Base-by-base conservation (phyloP, 2,113 vertebrate species). In the Gallinago jamesoni region DNA sequence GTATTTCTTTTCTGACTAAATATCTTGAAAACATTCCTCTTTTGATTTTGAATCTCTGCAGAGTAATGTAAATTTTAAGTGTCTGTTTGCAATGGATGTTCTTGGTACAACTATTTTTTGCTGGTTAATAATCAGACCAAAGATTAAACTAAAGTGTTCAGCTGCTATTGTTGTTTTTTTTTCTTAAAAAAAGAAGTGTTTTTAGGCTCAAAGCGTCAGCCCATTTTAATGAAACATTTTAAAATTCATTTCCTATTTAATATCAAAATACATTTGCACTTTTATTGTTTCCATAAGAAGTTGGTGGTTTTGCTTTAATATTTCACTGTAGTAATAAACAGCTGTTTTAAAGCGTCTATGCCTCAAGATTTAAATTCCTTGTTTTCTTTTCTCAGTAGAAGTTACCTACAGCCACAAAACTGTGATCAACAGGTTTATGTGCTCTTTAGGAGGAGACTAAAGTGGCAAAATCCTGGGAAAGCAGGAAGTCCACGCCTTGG, bases 291-390 rank as follows among this genome's bases (percentile, higher is more conserved):
- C 70, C 80, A 93, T 96, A 47, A 87, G 76, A 96, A 56, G 68
- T 80, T 83, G 84, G 52, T 94, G 90, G 91, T 43, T 94, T 84
- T 81, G 41, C 94, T 97, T 95, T 95, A 91, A 53, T 95, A 91
- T 84, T 96, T 97, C 94, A 96, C 95, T 96, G 72, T 94, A 84
- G 94, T 82, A 98, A 98, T 98, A 98, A 98, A 98, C 73, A 86
- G 90, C 83, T 62, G 50, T 94, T 64, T 83, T 69, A 87, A 96
- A 96, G 91, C 22, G 28, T 67, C 37, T 70, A 1, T 72, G 94
- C 48, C 87, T 97, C 45, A 25, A 82, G 41, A 76, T 52, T 82
- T 52, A 43, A 73, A 63, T 73, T 76, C 41, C 18, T 89, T 60
- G 9, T 63, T 77, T 22, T 5, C 22, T 43, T 88, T 56, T 57